Evolutionary conservation across 2,797 vertebrate species (phyloP), one percentile per base, ranked within the genome.

Genomic region (Picus viridis): DNA sequence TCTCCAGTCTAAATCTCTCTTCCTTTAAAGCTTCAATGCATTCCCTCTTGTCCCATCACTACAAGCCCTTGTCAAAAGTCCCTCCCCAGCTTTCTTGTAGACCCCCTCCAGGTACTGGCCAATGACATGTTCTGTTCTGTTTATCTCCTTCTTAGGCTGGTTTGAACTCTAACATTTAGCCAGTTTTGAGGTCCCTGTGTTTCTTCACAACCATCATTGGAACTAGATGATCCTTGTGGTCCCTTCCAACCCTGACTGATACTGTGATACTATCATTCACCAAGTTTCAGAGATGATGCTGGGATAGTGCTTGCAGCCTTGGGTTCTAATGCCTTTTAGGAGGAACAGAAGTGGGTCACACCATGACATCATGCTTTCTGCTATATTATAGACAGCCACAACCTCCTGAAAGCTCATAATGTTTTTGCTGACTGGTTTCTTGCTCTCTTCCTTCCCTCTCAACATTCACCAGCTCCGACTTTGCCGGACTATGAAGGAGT

Each of bases 401-500:
- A 30, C 20, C 30, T 88, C 36, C n/a, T 71, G 56, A 73, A 82
- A 91, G 67, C 75, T 64, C 26, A 39, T 26, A 75, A 36, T 76
- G 12, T 68, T 85, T 83, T 88, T 15, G 54, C 69, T 92, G 54
- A 95, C 76, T 86, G 88, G 30, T 88, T 81, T 82, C n/a, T 95
- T 32, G 0, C 76, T 92, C n/a, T 88, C 94, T 91, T 92, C 68
- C 59, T 81, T 53, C 30, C 51, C 8, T 6, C 73, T 94, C 65
- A 26, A 95, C 57, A 10, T 75, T 84, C 67, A 82, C 78, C 80
- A 99, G 99, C 99, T 68, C 99, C 99, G 2, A 99, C 99, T 41
- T 98, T 99, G 91, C 99, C 99, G 10, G 99, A 99, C 94, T 99
- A 99, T 6, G 99, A 99, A 87, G 99, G 98, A 23, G 96, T 98